Evolutionary conservation across 2,888 invertebrate species (phyloP).

Genomic region (Conops quadrifasciatus): DNA sequence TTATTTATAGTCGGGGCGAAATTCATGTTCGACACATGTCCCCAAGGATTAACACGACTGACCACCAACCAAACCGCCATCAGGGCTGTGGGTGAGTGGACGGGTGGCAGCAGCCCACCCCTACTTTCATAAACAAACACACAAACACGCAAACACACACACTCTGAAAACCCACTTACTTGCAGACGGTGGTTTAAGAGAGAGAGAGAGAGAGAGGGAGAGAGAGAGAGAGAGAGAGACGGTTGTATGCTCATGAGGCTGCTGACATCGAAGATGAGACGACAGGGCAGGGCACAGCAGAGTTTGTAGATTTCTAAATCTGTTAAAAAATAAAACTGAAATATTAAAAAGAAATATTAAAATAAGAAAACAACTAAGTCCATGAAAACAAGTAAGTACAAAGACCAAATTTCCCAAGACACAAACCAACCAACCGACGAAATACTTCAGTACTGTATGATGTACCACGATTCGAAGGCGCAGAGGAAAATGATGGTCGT

Average conservation of each 20-base stretch:
- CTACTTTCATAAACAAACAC: constrained; percentile 23
- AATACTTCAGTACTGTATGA: neutral
- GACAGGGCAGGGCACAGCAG: constrained; percentile 1
- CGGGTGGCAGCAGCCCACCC: constrained; percentile 34
- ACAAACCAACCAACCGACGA: constrained; percentile 41
- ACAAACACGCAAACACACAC: constrained; percentile 15
- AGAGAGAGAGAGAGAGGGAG: neutral
- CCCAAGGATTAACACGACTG: constrained; percentile 62
- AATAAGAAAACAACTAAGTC: constrained; percentile 9
- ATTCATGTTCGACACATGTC: constrained; percentile 64
- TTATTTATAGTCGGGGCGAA: constrained; percentile 61
- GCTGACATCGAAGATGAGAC: constrained; percentile 13
- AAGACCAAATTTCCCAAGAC: constrained; percentile 52
- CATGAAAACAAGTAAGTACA: constrained; percentile 30
- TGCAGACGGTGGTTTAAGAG: neutral
- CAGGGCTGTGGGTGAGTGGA: constrained; percentile 23
- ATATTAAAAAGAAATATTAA: constrained; percentile 5
- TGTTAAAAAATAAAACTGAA: constrained; percentile 19
- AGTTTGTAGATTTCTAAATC: constrained; percentile 32
- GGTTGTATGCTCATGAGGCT: neutral
- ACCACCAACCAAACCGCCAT: constrained; percentile 63
- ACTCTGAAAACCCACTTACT: neutral
- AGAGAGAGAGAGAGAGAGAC: no score
- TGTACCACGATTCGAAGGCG: no score
- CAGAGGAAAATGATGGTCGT: no score